These are phyloP conservation scores for Diglossa brunneiventris DNA, from an alignment of 2,113 vertebrate species.

Conservation along the genomic window DNA sequence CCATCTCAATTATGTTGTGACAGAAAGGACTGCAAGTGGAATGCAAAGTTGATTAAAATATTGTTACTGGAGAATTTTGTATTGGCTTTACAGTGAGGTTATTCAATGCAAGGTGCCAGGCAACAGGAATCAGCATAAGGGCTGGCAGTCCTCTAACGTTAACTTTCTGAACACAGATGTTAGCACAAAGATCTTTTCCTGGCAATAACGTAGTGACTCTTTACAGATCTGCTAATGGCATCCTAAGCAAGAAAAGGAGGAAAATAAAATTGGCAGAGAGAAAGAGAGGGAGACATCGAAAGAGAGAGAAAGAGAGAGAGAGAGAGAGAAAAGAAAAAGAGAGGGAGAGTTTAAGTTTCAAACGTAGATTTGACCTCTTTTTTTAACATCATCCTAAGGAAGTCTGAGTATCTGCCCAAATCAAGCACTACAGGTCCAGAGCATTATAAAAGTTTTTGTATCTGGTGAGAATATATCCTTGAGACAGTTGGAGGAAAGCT, in stretches of 20 bases:
- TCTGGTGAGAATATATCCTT: background rate
- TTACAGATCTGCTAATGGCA: background rate
- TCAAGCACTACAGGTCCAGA: background rate
- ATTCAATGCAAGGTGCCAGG: background rate
- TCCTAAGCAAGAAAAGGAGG: background rate
- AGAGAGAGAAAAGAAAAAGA: background rate
- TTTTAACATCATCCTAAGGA: background rate
- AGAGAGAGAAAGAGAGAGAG: background rate
- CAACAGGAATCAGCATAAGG: background rate
- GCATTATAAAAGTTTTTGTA: background rate
- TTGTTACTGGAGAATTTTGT: background rate
- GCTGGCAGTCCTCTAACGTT: background rate
- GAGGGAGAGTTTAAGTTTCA: background rate
- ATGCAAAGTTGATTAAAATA: background rate
- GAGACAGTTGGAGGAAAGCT: background rate
- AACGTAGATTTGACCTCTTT: background rate
- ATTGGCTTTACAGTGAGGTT: background rate
- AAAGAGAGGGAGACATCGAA: too few species aligned
- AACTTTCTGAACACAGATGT: background rate
- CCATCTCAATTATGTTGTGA: background rate
- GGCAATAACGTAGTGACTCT: rapidly evolving
- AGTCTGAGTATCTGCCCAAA: background rate
- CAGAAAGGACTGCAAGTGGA: background rate
- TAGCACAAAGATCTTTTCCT: background rate
- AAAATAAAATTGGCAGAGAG: background rate